A percentile compares a stretch with the other conserved stretches of the same genome.
Evolutionary conservation across 2,113 vertebrate genomes (phyloP).

Genomic region (Bos taurus): DNA sequence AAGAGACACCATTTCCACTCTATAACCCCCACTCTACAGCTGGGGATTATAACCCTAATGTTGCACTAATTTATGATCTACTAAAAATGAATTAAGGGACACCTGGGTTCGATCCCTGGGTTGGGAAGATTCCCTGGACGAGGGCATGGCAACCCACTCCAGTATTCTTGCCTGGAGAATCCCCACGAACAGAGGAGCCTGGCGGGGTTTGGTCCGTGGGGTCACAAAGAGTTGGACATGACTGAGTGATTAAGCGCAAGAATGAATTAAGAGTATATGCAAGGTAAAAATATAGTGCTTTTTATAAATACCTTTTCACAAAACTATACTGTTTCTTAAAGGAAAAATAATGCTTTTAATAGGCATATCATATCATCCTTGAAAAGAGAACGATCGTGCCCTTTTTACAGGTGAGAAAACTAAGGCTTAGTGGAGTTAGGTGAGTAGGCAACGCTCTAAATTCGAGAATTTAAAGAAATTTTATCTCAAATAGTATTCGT

Average conservation of each 20-base stretch:
- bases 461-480: background rate
- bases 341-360: background rate
- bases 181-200: background rate
- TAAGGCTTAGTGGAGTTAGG: background rate
- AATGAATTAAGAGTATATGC: background rate
- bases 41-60: background rate
- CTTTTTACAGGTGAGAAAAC: background rate
- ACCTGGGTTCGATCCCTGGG: background rate
- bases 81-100: background rate
- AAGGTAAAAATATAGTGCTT: background rate
- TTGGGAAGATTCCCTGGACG: background rate
- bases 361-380: background rate
- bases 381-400: background rate
- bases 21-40: background rate
- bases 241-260: background rate
- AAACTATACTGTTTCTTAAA: background rate
- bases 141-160: background rate
- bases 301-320: background rate
- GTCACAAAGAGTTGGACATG: background rate
- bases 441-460: background rate
- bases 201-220: rapidly evolving
- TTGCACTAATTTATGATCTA: background rate
- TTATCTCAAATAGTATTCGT: background rate
- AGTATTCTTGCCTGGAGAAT: background rate
- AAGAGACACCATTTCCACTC: background rate